Conservation (phyloP, 2,113 vertebrate species). For the Odocoileus hemionus region DNA sequence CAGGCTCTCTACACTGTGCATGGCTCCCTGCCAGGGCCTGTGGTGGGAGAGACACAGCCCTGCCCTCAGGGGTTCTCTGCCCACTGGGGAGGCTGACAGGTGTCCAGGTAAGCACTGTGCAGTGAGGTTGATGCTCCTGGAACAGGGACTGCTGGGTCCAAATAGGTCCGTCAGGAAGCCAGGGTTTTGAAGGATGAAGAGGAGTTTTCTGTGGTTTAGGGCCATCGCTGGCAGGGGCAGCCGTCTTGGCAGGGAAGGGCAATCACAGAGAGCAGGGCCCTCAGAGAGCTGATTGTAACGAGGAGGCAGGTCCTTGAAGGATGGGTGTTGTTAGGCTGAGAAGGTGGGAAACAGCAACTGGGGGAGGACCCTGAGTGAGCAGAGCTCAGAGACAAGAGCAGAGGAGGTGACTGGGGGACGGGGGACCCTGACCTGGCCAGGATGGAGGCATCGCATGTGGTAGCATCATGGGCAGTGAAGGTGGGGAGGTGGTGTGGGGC, state of each 20-base stretch:
- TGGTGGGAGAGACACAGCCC: neutral
- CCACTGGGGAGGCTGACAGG: neutral
- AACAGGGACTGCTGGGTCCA: neutral
- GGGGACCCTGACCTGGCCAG: rapidly evolving
- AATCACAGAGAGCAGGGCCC: neutral
- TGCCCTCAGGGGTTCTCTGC: neutral
- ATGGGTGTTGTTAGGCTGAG: neutral
- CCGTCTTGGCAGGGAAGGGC: neutral
- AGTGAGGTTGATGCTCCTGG: neutral
- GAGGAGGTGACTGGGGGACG: neutral
- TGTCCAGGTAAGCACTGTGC: neutral
- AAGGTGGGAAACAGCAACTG: neutral
- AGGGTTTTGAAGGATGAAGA: neutral
- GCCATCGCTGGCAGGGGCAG: neutral
- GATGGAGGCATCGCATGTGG: neutral
- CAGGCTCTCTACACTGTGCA: neutral
- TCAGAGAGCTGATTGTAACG: rapidly evolving
- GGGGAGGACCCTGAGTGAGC: neutral
- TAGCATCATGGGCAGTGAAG: neutral
- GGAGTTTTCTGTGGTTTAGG: neutral
- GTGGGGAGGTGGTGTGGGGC: neutral
- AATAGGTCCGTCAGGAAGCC: neutral
- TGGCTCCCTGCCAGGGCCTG: neutral
- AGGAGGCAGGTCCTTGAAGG: neutral
- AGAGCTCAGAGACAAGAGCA: neutral